Base-by-base conservation (phyloP, 1,140 invertebrate genomes). In the Trypoxylus dichotomus region DNA sequence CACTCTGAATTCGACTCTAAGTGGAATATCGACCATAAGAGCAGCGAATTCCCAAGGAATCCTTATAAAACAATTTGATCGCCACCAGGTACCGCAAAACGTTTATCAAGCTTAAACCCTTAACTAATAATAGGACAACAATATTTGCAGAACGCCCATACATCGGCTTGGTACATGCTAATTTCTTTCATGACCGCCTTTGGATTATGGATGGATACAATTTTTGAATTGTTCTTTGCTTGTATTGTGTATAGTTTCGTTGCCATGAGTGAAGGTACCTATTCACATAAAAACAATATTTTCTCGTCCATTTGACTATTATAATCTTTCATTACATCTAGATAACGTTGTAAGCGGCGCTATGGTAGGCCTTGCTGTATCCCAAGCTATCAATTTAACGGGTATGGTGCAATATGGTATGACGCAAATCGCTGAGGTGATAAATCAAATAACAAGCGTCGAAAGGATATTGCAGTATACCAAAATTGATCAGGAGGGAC, bases 11-110 rank as follows among this genome's bases (percentile, higher is more conserved):
- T 93, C 95, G 19, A 94, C 96, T 0, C 86, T 98, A 0, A 94
- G 95, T 85, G 97, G 97, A 8, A 88, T 99, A 37, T 90, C 94
- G 1, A 98, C 96, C 0, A 96, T 99, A 74, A 89, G 97, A 80
- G 95, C 97, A 0, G 96, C 94, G 81, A 89, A 90, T 27, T 92
- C 93, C 0, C 91, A 97, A 85, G 89, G 92, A 78, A 91, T 93
- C 24, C 60, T 87, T 5, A 83, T 79, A 1, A 79, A 82, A 11
- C 84, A 87, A 72, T 88, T 87, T 74, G 86, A 88, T 71, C 79
- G 83, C 15, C 82, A 83, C 75, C 80, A 83, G 42, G 79, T 80
- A 72, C 13, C 32, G 21, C 11, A 10, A 15, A 32, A 15, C 7
- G n/a, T n/a, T n/a, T n/a, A n/a, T n/a, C n/a, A n/a, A n/a, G n/a